phyloP scores from a whole-genome alignment of 2,797 vertebrate genomes.

The Chaunax sp. region DNA sequence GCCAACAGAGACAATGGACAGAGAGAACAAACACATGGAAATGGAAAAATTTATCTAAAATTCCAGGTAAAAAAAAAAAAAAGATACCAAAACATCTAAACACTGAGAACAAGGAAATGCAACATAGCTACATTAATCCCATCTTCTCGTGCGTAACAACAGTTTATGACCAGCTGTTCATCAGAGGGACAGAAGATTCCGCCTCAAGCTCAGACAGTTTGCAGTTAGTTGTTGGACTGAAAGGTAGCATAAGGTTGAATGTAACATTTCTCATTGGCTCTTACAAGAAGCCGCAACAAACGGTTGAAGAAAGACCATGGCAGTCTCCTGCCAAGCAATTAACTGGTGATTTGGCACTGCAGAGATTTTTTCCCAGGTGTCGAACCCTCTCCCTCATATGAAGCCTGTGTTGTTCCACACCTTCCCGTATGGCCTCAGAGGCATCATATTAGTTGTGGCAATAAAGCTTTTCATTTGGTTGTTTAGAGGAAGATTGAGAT shows the following conservation, averaged over 20 bases:
- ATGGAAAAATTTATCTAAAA: conserved; percentile 14
- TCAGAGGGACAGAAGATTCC: conserved; percentile 43
- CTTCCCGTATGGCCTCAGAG: conserved; percentile 78
- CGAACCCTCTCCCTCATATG: conserved; percentile 70
- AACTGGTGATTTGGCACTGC: conserved; percentile 80
- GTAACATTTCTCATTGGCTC: conserved; percentile 65
- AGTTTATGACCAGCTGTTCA: conserved; percentile 45
- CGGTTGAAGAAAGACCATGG: conserved; percentile 61
- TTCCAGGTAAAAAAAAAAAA: conserved; percentile 13
- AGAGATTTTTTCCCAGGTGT: conserved; percentile 75
- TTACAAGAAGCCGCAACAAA: conserved; percentile 59
- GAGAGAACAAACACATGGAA: conserved; percentile 20
- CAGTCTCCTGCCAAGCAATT: conserved; percentile 78
- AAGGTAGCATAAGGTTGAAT: conserved; percentile 63
- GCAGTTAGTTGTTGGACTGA: conserved; percentile 56
- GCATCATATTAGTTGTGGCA: conserved; percentile 80
- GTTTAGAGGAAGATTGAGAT: conserved; percentile 82
- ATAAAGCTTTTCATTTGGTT: conserved; percentile 84
- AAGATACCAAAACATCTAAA: conserved; percentile 14
- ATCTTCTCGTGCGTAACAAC: conserved; percentile 20
- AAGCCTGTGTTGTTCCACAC: conserved; percentile 82
- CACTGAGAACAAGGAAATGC: conserved; percentile 14
- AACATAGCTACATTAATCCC: conserved; percentile 37
- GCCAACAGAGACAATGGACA: conserved; percentile 30
- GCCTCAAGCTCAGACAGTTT: conserved; percentile 50